Conservation (phyloP, 2,113 vertebrate species). For the Hypanus sabinus region DNA sequence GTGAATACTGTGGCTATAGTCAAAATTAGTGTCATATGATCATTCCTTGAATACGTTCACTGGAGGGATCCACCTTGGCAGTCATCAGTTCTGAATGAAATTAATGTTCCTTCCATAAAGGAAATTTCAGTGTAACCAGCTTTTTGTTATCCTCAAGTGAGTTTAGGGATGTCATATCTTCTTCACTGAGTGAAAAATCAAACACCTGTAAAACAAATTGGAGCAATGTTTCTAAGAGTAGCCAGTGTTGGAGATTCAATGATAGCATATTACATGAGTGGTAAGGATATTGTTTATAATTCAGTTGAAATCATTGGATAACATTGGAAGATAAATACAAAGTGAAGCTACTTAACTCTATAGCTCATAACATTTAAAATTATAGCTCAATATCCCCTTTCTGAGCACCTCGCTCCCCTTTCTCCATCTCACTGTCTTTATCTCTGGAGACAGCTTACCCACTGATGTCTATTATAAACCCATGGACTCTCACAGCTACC, state of each 20-base stretch:
- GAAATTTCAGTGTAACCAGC: conserved; percentile 43
- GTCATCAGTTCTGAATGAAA: conserved; percentile 38
- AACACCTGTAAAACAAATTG: conserved; percentile 45
- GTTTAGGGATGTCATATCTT: conserved; percentile 42
- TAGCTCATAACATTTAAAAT: not conserved
- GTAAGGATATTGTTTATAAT: not conserved
- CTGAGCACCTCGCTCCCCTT: too few species aligned
- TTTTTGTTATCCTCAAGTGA: conserved; percentile 43
- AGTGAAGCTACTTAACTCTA: not conserved
- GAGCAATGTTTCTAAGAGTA: not conserved
- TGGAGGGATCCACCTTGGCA: not conserved
- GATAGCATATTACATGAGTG: not conserved
- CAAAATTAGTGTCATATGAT: not conserved
- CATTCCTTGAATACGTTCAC: not conserved
- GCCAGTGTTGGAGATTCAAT: not conserved
- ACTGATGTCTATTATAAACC: too few species aligned
- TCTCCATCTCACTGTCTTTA: too few species aligned
- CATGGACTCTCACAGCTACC: too few species aligned
- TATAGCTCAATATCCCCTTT: not conserved
- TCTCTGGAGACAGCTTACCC: too few species aligned
- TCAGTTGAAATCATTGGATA: not conserved
- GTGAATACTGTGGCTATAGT: not conserved
- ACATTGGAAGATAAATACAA: not conserved
- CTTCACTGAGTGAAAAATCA: conserved; percentile 43
- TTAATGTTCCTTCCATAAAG: conserved; percentile 43